Conservation (phyloP, 2,888 invertebrate species). For the Lepidochitona cinerea region DNA sequence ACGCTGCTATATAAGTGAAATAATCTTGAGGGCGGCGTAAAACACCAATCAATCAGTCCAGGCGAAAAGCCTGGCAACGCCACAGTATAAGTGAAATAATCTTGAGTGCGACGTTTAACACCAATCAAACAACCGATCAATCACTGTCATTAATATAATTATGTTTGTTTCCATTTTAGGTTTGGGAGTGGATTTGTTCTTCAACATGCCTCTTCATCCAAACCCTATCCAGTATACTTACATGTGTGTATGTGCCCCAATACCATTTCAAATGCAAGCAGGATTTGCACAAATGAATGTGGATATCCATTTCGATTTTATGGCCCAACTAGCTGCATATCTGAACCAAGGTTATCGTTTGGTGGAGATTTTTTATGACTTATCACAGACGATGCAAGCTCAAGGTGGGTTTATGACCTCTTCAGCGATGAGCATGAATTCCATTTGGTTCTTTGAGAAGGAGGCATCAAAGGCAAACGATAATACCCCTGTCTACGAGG, state of each 20-base stretch:
- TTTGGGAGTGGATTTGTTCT: constrained; percentile 62
- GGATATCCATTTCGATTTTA: constrained; percentile 52
- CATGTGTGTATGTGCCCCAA: constrained; percentile 47
- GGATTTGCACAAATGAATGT: constrained; percentile 31
- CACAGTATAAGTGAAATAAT: no score
- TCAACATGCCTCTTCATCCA: constrained; percentile 52
- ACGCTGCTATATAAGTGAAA: no score
- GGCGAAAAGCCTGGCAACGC: no score
- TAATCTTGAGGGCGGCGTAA: no score
- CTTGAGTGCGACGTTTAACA: no score
- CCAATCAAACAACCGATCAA: no score
- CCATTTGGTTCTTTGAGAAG: constrained; percentile 66
- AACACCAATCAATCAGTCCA: no score
- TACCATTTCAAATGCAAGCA: constrained; percentile 30
- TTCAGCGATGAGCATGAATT: constrained; percentile 35
- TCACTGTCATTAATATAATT: no score
- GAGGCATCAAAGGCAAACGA: constrained; percentile 47
- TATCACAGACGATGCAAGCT: constrained; percentile 12
- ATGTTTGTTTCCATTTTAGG: constrained; percentile 37
- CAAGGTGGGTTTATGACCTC: constrained; percentile 17
- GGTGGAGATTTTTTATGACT: constrained; percentile 61
- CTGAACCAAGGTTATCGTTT: constrained; percentile 61
- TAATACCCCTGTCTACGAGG: constrained; percentile 56
- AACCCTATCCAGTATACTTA: constrained; percentile 47
- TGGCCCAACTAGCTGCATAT: constrained; percentile 46